These are phyloP conservation scores for Alosa sapidissima DNA, from an alignment of 2,797 vertebrate species.

Conservation along the genomic window DNA sequence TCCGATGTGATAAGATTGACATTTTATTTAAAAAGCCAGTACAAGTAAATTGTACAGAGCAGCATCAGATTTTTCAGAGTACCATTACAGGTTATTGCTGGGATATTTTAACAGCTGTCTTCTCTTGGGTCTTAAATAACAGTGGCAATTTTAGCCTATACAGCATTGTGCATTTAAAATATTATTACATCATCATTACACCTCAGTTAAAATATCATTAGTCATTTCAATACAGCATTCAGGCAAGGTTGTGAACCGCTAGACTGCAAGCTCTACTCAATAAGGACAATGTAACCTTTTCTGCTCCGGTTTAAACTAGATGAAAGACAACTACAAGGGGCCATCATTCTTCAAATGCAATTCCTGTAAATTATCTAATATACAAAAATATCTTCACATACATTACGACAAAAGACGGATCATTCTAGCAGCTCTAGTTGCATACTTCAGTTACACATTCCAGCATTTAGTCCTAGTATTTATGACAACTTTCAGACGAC, in stretches of 20 bases:
- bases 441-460: conserved; percentile 13
- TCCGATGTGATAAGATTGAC: conserved; percentile 38
- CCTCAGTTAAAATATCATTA: background rate
- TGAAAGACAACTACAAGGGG: background rate
- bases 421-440: background rate
- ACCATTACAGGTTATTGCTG: conserved; percentile 16
- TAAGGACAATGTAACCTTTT: background rate
- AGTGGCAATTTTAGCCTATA: background rate
- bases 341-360: background rate
- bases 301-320: background rate
- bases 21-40: conserved; percentile 64
- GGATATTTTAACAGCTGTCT: background rate
- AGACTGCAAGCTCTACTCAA: background rate
- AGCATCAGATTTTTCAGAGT: conserved; percentile 46
- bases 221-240: background rate
- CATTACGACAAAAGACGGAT: background rate
- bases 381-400: conserved; percentile 1
- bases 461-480: background rate
- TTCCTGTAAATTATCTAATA: background rate
- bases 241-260: background rate
- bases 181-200: background rate
- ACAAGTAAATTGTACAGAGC: conserved; percentile 49
- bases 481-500: background rate
- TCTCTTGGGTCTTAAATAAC: background rate
- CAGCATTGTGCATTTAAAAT: conserved; percentile 11